Evolutionary conservation across 2,113 vertebrate genomes (phyloP), one percentile per base, ranked within the genome.

Genomic region (Aegotheles bennettii): DNA sequence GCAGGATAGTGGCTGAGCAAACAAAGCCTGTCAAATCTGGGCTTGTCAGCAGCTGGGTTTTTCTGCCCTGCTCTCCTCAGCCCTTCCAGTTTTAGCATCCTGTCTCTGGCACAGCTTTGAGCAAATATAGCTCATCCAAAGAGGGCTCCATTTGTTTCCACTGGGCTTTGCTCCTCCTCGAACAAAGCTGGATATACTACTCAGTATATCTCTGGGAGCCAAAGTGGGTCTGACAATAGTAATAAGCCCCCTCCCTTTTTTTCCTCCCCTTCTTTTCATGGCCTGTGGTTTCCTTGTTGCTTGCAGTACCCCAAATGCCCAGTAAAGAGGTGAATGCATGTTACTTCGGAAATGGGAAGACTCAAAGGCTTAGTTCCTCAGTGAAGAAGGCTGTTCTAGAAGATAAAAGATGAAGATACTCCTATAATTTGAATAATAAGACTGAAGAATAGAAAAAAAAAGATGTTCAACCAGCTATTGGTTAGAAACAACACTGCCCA

Each of bases 11-110:
- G 54, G 36, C 31, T 80, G 42, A 80, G 51, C 29, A 86, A 88
- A 83, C 59, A 90, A 77, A 93, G 65, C 54, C 68, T 51, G 68
- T 88, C 90, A 92, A 48, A 60, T 76, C 48, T 51, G 54, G 40
- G 82, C 70, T 91, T 0, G 0, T 76, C 78, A 76, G 61, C 0
- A 1, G 24, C 75, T 67, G 42, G n/a, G 45, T 79, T 94, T 73
- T 61, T 79, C 63, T 79, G 77, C 24, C 48, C 16, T 76, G 40
- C 59, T 89, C 36, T 92, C 36, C 53, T 77, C 70, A 76, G 23
- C 48, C n/a, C 48, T 82, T 75, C 31, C 31, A 57, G 57, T 76
- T 93, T 84, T 74, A 89, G 33, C 45, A 67, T n/a, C 45, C 36
- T 69, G n/a, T 26, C 21, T 57, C 61, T 48, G 38, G 38, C 18